Percentiles rank a stretch among this genome's conserved stretches.
Evolutionary conservation across 2,888 invertebrate genomes (phyloP).

Genomic region (Drosophila nigritarsus): DNA sequence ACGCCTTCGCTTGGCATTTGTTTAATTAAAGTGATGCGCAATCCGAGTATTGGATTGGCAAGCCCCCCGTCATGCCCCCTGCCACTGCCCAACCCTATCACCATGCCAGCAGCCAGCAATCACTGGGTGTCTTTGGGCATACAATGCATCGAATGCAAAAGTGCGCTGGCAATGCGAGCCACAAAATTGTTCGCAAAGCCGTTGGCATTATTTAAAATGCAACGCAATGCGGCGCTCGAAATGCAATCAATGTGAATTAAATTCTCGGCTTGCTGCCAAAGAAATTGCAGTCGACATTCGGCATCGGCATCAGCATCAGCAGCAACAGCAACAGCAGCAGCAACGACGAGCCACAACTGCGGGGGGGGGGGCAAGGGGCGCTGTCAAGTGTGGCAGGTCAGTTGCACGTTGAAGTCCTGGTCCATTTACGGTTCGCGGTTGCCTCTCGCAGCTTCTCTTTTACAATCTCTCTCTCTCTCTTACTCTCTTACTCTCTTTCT

Average conservation of each 20-base stretch:
- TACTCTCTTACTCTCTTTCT: no score
- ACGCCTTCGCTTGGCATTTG: conserved; percentile 73
- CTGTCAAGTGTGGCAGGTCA: conserved; percentile 31
- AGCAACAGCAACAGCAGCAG: conserved; percentile 6
- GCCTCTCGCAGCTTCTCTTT: conserved; percentile 1
- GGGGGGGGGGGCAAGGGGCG: not conserved
- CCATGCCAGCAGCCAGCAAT: not conserved
- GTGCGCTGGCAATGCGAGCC: conserved; percentile 38
- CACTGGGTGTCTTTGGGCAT: not conserved
- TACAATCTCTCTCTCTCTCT: not conserved
- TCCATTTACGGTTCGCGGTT: conserved; percentile 41
- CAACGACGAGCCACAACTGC: not conserved
- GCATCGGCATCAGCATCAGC: conserved; percentile 24
- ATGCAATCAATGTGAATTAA: conserved; percentile 78
- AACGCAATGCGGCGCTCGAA: conserved; percentile 78
- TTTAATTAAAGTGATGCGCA: conserved; percentile 77
- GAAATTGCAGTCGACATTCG: conserved; percentile 47
- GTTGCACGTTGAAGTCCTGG: conserved; percentile 38
- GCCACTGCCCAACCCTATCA: no score
- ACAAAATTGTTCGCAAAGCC: conserved; percentile 75
- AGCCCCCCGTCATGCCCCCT: not conserved
- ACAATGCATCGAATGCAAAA: conserved; percentile 9
- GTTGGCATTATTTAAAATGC: conserved; percentile 80
- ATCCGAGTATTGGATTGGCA: conserved; percentile 10
- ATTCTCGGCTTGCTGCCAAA: conserved; percentile 69